Conservation (phyloP, 2,113 vertebrate genomes). For the Panthera leo region DNA sequence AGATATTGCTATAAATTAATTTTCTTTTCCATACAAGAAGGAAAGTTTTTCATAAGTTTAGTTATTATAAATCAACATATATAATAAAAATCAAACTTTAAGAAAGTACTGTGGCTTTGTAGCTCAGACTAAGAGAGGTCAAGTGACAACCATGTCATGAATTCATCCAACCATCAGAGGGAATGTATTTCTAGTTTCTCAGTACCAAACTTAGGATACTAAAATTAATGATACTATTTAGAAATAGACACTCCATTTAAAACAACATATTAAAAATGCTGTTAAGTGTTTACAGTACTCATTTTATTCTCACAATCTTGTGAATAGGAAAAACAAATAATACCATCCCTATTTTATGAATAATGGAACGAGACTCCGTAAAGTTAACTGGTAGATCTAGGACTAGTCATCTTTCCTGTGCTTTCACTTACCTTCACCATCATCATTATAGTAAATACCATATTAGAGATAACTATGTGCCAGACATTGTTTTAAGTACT, state of each 20-base stretch:
- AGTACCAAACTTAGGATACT: not conserved
- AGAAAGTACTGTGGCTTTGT: not conserved
- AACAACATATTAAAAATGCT: not conserved
- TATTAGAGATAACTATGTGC: not conserved
- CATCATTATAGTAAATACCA: not conserved
- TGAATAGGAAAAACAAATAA: not conserved
- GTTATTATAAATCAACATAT: not conserved
- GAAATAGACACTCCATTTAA: conserved; percentile 18
- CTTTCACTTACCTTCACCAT: not conserved
- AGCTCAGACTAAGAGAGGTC: not conserved
- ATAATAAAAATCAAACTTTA: conserved; percentile 13
- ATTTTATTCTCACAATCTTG: not conserved
- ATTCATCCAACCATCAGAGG: not conserved
- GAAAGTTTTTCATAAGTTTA: not conserved
- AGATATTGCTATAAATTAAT: conserved; percentile 21
- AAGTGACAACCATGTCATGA: not conserved
- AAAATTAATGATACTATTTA: conserved; percentile 27
- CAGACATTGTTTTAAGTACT: not conserved
- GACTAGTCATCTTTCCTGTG: not conserved
- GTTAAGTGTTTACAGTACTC: not conserved
- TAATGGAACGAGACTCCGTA: not conserved
- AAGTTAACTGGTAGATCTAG: not conserved
- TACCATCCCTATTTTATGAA: not conserved
- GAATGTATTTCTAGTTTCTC: not conserved
- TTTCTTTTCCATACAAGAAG: conserved; percentile 2